A percentile compares a stretch with the other conserved stretches of the same genome.
phyloP scores from a whole-genome alignment of 2,113 vertebrate species.

The Eudyptes chrysolophus region DNA sequence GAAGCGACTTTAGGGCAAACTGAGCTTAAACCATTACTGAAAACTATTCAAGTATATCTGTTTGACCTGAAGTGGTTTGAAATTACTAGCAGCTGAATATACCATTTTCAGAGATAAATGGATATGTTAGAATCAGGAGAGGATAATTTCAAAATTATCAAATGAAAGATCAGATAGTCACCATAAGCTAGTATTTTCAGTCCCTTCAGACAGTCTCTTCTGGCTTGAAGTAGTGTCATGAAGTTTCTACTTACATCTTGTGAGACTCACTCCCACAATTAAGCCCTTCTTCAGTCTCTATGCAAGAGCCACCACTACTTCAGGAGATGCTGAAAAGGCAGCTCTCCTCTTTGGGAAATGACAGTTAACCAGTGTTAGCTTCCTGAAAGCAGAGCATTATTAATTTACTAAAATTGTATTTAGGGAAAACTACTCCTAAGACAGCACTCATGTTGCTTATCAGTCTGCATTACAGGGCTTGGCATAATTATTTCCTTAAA shows the following conservation, averaged over 20 bases:
- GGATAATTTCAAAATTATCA: background rate
- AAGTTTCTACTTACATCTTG: background rate
- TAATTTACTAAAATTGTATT: background rate
- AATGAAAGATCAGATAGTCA: background rate
- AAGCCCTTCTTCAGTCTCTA: background rate
- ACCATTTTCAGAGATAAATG: background rate
- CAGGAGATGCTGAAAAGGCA: background rate
- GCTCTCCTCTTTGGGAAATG: background rate
- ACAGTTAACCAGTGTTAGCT: background rate
- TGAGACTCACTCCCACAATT: background rate
- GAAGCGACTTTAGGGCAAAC: background rate
- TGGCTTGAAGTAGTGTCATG: background rate
- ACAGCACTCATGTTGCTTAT: background rate
- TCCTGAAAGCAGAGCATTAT: background rate
- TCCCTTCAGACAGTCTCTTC: background rate
- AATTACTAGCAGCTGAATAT: background rate
- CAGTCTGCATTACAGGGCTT: background rate
- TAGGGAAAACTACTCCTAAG: background rate
- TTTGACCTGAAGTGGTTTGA: background rate
- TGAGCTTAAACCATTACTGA: background rate
- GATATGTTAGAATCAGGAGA: background rate
- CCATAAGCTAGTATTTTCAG: background rate
- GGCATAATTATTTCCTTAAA: background rate
- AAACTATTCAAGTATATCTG: background rate
- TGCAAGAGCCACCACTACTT: background rate